Percentiles rank a stretch among this genome's conserved stretches.
These are phyloP conservation scores for Lepidostoma basale DNA, from an alignment of 1,140 invertebrate species.

Conservation along the genomic window DNA sequence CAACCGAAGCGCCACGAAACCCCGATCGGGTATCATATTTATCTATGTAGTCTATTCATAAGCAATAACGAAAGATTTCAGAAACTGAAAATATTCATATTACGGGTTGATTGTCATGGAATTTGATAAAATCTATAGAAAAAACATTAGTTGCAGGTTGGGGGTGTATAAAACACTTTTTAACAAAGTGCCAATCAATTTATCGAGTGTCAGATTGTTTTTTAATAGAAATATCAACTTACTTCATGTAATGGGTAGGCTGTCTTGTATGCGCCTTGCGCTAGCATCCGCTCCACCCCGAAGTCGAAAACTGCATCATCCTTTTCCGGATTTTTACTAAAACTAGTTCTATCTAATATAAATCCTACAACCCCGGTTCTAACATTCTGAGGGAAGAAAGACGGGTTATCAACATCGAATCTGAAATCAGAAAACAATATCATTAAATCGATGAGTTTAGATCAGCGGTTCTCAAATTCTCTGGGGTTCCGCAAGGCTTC, in stretches of 20 bases:
- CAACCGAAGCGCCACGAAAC: too few relatives aligned
- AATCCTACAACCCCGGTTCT: constrained; percentile 89
- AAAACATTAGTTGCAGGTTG: not conserved
- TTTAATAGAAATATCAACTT: constrained; percentile 48
- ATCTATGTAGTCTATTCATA: too few relatives aligned
- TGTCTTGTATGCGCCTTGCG: constrained; percentile 77
- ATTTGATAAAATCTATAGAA: not conserved
- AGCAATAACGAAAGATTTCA: not conserved
- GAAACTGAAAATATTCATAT: not conserved
- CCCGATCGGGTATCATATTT: too few relatives aligned
- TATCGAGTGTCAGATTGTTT: not conserved
- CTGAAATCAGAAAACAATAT: constrained; percentile 57
- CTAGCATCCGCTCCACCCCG: constrained; percentile 77
- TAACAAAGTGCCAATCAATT: not conserved
- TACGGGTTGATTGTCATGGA: not conserved
- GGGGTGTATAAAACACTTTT: not conserved
- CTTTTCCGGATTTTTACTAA: constrained; percentile 62
- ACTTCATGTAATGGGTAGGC: constrained; percentile 93
- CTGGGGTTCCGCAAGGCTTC: too few relatives aligned
- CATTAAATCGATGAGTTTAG: not conserved
- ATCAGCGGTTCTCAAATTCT: too few relatives aligned
- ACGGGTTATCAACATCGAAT: constrained; percentile 81
- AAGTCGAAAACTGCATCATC: not conserved
- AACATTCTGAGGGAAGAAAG: constrained; percentile 86
- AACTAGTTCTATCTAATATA: constrained; percentile 86